Base-by-base conservation (phyloP, 2,888 invertebrate species). In the Agriopis aurantiaria region DNA sequence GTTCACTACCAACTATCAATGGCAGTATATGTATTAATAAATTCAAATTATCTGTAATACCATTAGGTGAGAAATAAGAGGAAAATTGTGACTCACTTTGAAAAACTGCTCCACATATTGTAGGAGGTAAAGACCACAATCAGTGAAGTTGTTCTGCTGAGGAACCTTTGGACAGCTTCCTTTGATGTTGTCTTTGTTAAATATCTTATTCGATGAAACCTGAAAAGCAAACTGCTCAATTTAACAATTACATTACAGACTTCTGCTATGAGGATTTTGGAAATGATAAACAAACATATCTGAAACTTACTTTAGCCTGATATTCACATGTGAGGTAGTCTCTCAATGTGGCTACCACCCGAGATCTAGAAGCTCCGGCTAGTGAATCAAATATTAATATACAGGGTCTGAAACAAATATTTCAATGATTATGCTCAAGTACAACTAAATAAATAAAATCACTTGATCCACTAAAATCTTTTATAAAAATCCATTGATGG, bases 41-140 rank as follows among this genome's bases (percentile, higher is more conserved):
- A 33, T 33, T 33, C 3, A 3, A 33, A 33, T 33, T 33, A 33
- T 33, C 4, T 33, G 23, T 33, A 33, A 33, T 33, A 33, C 23
- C 23, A 43, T 17, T 1, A n/a, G 2, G 6, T 17, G 6, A 43
- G 12, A 17, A 0, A 8, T 3, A 2, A 17, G 41, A 41, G 4
- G 1, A 2, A 43, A 43, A 56, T 12, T 12, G 17, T 46, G 33
- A 60, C 74, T 74, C 71, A 97, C 98, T 95, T 96, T 96, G 89
- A 99, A 99, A 93, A 99, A 99, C 72, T 97, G 97, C 92, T 99
- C 99, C 7, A 98, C 98, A 95, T 99, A 99, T 88, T 99, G 99
- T 65, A 99, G 93, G 70, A 99, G 95, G 91, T 97, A 99, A 12
- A 99, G 94, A 0, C 99, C 99, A 91, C 99, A 99, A 89, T 99